Evolutionary conservation across 2,797 vertebrate species (phyloP), one percentile per base, ranked within the genome.

Genomic region (Brachyalestes nurse): DNA sequence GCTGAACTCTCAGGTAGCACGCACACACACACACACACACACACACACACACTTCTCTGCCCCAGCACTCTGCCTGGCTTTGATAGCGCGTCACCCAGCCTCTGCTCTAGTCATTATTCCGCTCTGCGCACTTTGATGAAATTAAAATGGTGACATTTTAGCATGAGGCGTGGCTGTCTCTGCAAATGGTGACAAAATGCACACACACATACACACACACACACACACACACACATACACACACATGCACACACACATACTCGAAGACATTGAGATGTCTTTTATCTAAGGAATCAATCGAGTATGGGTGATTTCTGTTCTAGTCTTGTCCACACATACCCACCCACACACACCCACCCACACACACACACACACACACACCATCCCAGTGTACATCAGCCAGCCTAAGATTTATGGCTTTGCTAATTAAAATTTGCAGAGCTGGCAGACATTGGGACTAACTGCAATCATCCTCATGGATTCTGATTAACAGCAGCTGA

Each of bases 401-500:
- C 77, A 60, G 71, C n/a, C 12, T 76, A 90, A 93, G 90, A 95
- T 94, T 93, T 92, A 94, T 91, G 87, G 89, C 90, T 92, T 91
- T 88, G 86, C 91, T 94, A 93, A 94, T 95, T 95, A 92, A 89
- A 93, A 93, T 93, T 92, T 90, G 88, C 90, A 89, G 93, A 93
- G 90, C 92, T 92, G 91, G 89, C 91, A 89, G 90, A 92, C 90
- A 90, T 90, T 88, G 84, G 84, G 87, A 91, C 91, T 65, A 91
- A 90, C 89, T 89, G 90, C 91, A 93, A 93, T 94, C 91, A 93
- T 92, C 89, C 91, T 93, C 90, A 87, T 92, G 88, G 91, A 93
- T 92, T 92, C 91, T 94, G 93, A 94, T 94, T 93, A 95, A 94
- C 92, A 89, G 91, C 88, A 90, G 90, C 92, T 90, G 89, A 93